phyloP scores from a whole-genome alignment of 2,113 vertebrate genomes.

The Ranitomeya imitator region DNA sequence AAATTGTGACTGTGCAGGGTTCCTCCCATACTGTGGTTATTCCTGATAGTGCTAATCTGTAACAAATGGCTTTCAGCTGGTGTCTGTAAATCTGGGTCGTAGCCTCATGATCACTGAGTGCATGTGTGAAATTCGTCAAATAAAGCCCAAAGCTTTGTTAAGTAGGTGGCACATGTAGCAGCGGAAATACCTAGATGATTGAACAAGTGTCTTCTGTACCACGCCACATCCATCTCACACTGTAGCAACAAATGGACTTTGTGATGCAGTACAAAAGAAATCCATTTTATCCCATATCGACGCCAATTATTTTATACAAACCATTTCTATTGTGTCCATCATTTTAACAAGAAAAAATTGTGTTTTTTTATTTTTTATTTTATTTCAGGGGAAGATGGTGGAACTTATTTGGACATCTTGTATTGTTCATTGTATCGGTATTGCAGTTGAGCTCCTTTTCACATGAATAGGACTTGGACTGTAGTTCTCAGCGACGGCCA shows the following conservation, averaged over 20 bases:
- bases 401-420: no score
- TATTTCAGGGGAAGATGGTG: no score
- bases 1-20: neutral
- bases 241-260: neutral
- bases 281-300: neutral
- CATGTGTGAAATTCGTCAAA: neutral
- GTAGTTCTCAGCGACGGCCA: no score
- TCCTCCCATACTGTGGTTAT: neutral
- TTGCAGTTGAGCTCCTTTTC: no score
- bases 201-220: neutral
- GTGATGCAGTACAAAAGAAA: neutral
- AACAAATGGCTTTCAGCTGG: neutral
- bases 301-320: neutral
- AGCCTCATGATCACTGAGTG: neutral
- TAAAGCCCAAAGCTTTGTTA: neutral
- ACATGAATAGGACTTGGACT: no score
- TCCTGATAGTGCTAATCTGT: conserved; percentile 2
- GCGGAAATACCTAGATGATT: neutral
- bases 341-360: no score
- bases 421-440: no score
- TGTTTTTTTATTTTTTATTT: no score
- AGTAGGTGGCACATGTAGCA: neutral
- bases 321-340: no score
- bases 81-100: neutral
- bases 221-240: neutral